Percentiles rank a stretch among this genome's conserved stretches.
Evolutionary conservation across 2,888 invertebrate species (phyloP).

Genomic region (Alitta virens): DNA sequence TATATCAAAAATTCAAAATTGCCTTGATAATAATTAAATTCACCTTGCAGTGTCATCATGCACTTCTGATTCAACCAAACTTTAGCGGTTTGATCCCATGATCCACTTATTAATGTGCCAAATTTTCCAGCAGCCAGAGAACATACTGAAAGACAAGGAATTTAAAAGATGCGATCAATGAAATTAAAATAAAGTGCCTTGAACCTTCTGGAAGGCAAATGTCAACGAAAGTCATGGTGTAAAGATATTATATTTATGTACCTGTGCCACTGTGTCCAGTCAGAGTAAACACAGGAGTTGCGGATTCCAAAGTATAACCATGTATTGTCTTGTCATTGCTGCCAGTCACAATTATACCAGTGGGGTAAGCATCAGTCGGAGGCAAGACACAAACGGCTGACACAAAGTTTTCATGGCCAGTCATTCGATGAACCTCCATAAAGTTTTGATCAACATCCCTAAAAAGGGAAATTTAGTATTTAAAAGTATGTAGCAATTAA

Average conservation of each 20-base stretch:
- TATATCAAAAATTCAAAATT: too few species aligned
- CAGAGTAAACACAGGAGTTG: slow-evolving; percentile 68
- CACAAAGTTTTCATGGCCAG: slow-evolving; percentile 83
- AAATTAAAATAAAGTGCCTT: too few species aligned
- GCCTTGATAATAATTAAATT: background rate
- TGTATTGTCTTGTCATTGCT: slow-evolving; percentile 84
- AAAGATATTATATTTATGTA: slow-evolving; percentile 28
- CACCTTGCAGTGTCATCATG: slow-evolving; percentile 60
- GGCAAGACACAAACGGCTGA: slow-evolving; percentile 76
- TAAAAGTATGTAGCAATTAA: too few species aligned
- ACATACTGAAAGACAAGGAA: slow-evolving; percentile 57
- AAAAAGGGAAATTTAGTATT: too few species aligned
- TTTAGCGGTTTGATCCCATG: slow-evolving; percentile 89
- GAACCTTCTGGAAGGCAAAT: too few species aligned
- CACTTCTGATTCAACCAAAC: slow-evolving; percentile 71
- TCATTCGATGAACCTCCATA: slow-evolving; percentile 43
- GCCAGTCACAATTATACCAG: slow-evolving; percentile 81
- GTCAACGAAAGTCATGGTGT: background rate
- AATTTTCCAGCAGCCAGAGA: slow-evolving; percentile 57
- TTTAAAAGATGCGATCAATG: too few species aligned
- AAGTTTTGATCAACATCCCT: slow-evolving; percentile 31
- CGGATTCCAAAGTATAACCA: slow-evolving; percentile 72
- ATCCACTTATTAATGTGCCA: slow-evolving; percentile 74
- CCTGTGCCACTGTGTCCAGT: slow-evolving; percentile 78
- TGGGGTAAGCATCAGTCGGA: slow-evolving; percentile 68